phyloP scores from a whole-genome alignment of 2,888 invertebrate species.

The Eugnorisma glareosa region DNA sequence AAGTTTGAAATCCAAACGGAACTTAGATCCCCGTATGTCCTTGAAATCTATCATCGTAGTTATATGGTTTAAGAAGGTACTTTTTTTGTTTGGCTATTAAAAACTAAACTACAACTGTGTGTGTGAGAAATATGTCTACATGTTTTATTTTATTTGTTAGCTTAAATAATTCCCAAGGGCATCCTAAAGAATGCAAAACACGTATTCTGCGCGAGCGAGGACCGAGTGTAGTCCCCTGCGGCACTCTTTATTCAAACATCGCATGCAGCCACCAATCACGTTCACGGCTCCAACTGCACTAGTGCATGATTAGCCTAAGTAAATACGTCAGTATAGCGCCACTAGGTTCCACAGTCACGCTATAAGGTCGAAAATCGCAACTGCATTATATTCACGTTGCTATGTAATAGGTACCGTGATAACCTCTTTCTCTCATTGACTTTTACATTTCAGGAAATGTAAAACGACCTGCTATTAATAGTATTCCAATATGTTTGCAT shows the following conservation, averaged over 20 bases:
- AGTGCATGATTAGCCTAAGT: constrained; percentile 41
- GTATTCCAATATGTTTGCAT: background rate
- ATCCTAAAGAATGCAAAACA: constrained; percentile 10
- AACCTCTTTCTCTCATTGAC: constrained; percentile 33
- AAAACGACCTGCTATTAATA: constrained; percentile 3
- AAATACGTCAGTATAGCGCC: constrained; percentile 33
- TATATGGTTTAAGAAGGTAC: background rate
- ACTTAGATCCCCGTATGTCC: background rate
- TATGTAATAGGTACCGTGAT: constrained; percentile 43
- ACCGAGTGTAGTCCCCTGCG: constrained; percentile 34
- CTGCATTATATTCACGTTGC: constrained; percentile 32
- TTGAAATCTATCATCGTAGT: too few species aligned
- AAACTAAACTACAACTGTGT: background rate
- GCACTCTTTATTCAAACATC: constrained; percentile 31
- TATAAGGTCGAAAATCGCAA: constrained; percentile 47
- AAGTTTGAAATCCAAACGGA: background rate
- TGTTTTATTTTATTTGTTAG: background rate
- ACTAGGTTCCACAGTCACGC: constrained; percentile 37
- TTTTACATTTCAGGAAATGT: constrained; percentile 13
- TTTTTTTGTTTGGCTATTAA: background rate
- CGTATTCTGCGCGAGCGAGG: background rate
- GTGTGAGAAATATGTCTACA: background rate
- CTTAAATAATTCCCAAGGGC: background rate
- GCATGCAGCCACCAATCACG: constrained; percentile 44
- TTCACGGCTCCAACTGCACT: constrained; percentile 25